phyloP scores from a whole-genome alignment of 2,113 vertebrate species.

The Peromyscus californicus region DNA sequence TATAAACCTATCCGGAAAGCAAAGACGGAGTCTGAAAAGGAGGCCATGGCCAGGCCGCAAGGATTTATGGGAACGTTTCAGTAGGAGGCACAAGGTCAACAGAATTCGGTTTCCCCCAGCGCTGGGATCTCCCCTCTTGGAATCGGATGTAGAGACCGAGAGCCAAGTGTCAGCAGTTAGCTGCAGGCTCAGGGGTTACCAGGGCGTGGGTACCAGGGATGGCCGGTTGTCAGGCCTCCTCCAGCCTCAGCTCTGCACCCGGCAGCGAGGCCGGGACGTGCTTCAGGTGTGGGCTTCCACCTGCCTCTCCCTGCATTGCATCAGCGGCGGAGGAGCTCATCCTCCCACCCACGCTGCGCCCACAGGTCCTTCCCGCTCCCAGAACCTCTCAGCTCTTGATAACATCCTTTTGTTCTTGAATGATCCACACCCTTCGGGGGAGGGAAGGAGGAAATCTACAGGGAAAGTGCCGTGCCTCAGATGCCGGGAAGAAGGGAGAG shows the following conservation, averaged over 20 bases:
- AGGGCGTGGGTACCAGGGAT: background rate
- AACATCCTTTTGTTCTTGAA: slow-evolving; percentile 68
- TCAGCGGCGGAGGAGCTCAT: background rate
- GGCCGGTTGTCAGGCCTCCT: background rate
- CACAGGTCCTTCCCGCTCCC: background rate
- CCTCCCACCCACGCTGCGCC: slow-evolving; percentile 8
- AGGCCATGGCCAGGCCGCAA: background rate
- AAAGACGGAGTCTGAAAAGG: background rate
- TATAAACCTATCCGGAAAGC: background rate
- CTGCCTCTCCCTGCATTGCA: slow-evolving; percentile 23
- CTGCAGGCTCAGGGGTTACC: background rate
- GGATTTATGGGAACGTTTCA: background rate
- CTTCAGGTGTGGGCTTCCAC: slow-evolving; percentile 9
- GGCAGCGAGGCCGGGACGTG: background rate
- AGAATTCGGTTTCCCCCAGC: background rate
- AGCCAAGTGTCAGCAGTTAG: background rate
- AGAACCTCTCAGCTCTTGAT: background rate
- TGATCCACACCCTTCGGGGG: slow-evolving; percentile 62
- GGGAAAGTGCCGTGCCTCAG: slow-evolving; percentile 24
- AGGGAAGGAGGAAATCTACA: slow-evolving; percentile 64
- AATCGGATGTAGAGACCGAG: background rate
- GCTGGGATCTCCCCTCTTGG: background rate
- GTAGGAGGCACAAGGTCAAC: background rate
- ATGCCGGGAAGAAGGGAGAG: slow-evolving; percentile 14
- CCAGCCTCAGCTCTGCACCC: background rate